These are phyloP conservation scores for Scaptomyza hsui DNA, from an alignment of 1,140 invertebrate genomes.

Conservation along the genomic window DNA sequence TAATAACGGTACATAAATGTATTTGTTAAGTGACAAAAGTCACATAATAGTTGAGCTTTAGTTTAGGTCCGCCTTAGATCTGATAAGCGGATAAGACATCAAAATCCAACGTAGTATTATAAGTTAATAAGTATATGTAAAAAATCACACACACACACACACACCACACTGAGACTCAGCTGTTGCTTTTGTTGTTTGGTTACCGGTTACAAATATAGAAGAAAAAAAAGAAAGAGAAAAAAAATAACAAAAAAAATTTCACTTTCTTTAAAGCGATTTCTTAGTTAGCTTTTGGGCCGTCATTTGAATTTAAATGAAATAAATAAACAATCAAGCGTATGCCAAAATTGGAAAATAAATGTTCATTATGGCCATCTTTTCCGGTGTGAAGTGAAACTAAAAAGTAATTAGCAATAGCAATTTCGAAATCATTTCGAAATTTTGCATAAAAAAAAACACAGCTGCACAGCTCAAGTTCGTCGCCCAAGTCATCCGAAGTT, in stretches of 20 bases:
- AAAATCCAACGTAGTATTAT: conserved; percentile 68
- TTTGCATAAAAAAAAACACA: conserved; percentile 4
- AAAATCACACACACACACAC: conserved; percentile 9
- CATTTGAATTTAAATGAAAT: conserved; percentile 28
- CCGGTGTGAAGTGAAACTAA: conserved; percentile 58
- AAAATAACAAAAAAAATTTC: conserved; percentile 71
- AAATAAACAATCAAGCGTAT: conserved; percentile 43
- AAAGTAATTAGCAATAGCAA: conserved; percentile 29
- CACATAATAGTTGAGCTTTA: conserved; percentile 21
- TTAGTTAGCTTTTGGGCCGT: conserved; percentile 34
- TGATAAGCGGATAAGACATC: conserved; percentile 42
- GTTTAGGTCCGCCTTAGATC: neutral
- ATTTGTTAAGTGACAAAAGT: conserved; percentile 1
- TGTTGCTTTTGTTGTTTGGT: conserved; percentile 52
- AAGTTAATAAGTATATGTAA: conserved; percentile 21
- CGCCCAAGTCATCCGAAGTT: conserved; percentile 63
- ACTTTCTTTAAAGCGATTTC: conserved; percentile 66
- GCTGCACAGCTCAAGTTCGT: conserved; percentile 46
- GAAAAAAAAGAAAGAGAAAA: conserved; percentile 15
- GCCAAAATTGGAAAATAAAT: conserved; percentile 51
- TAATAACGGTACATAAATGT: conserved; percentile 64
- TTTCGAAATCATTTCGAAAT: too few relatives aligned
- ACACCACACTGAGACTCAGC: conserved; percentile 31
- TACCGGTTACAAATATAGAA: conserved; percentile 38
- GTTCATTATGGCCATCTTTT: conserved; percentile 38